Conservation (phyloP, 2,113 vertebrate species). For the Proteles cristata region DNA sequence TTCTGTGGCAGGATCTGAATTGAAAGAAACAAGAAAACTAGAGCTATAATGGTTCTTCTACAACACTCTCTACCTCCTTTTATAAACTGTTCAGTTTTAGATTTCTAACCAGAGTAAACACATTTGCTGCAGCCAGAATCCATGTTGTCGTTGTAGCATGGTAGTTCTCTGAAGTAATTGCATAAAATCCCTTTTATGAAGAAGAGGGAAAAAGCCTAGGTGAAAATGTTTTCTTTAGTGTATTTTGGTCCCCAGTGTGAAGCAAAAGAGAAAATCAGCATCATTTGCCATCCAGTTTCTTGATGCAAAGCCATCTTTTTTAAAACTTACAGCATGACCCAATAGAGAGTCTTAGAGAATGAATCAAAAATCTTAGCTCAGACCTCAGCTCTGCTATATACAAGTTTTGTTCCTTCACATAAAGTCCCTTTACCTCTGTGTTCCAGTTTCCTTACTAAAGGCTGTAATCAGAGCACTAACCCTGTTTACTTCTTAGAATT, state of each 20-base stretch:
- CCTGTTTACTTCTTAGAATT: not conserved
- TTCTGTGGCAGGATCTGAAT: not conserved
- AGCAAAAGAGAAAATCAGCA: slow-evolving; percentile 25
- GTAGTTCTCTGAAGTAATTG: not conserved
- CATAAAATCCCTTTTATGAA: not conserved
- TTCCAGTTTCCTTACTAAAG: not conserved
- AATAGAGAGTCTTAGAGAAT: not conserved
- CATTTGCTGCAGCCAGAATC: not conserved
- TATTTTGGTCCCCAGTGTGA: not conserved
- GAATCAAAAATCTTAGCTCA: not conserved
- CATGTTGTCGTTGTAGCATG: not conserved
- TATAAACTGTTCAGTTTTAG: not conserved
- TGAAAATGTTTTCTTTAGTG: slow-evolving; percentile 23
- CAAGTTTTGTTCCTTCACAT: not conserved
- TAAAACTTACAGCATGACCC: not conserved
- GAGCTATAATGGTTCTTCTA: not conserved
- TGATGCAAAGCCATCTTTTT: not conserved
- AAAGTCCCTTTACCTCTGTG: not conserved
- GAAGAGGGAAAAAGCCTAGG: not conserved
- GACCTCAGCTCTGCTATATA: not conserved
- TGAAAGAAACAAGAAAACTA: not conserved
- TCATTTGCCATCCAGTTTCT: not conserved
- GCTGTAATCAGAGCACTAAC: not conserved
- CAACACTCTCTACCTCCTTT: slow-evolving; percentile 15
- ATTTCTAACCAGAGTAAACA: slow-evolving; percentile 26